Conservation (phyloP, 2,797 vertebrate species). For the Syndactyla subalaris region DNA sequence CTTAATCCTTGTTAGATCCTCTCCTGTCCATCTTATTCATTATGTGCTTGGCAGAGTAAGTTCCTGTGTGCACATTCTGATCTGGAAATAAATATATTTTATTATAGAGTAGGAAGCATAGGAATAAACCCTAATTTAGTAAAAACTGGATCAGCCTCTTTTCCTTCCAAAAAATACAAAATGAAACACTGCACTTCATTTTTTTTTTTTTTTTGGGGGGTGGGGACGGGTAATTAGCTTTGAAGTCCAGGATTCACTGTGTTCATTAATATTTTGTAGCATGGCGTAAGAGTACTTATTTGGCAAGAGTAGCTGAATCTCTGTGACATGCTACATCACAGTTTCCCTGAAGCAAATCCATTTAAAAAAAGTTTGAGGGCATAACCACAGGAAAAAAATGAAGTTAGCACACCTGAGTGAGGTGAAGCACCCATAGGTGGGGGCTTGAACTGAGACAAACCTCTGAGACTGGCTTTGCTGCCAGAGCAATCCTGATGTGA, state of each 20-base stretch:
- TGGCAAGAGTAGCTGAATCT: not conserved
- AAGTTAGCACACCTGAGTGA: not conserved
- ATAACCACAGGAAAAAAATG: not conserved
- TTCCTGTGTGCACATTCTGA: not conserved
- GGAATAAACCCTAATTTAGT: not conserved
- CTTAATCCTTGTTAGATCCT: not conserved
- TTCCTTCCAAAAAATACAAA: not conserved
- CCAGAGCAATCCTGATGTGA: not conserved
- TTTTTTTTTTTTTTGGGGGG: not conserved
- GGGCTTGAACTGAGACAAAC: not conserved
- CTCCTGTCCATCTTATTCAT: not conserved
- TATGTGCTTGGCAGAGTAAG: not conserved
- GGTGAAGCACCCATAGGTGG: not conserved
- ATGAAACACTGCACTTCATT: fast-evolving
- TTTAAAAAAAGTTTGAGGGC: not conserved
- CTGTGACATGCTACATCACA: not conserved
- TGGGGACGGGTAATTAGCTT: not conserved
- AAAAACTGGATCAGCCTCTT: not conserved
- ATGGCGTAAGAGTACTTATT: not conserved
- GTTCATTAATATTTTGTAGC: not conserved
- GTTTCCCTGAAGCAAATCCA: not conserved
- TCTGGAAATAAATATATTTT: not conserved
- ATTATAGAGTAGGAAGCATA: not conserved
- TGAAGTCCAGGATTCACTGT: not conserved
- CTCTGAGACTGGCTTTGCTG: not conserved